Conservation (phyloP, 2,113 vertebrate genomes). For the Malurus cyaneus region DNA sequence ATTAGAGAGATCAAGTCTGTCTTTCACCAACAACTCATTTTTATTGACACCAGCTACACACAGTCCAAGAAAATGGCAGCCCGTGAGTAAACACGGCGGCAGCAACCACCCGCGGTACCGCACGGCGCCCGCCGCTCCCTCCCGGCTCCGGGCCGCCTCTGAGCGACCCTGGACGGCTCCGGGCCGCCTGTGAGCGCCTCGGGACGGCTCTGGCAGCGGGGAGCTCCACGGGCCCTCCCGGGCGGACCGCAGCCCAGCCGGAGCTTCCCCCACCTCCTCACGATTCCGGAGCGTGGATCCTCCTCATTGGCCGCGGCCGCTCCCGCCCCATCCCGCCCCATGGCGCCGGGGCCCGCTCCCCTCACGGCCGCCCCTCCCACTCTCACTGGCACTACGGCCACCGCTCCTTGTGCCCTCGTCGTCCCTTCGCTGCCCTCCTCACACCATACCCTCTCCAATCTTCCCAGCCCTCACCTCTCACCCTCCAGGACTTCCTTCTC, state of each 20-base stretch:
- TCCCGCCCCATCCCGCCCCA: not conserved
- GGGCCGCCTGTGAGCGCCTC: not conserved
- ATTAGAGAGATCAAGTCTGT: not conserved
- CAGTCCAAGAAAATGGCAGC: not conserved
- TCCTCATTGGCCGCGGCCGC: not conserved
- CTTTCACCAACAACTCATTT: not conserved
- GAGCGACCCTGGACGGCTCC: too few relatives aligned
- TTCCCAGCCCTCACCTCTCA: too few relatives aligned
- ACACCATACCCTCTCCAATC: fast-evolving
- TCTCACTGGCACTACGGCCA: fast-evolving
- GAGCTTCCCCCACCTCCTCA: fast-evolving
- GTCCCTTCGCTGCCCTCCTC: fast-evolving
- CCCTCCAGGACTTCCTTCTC: not conserved
- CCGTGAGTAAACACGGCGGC: fast-evolving
- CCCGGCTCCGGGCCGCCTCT: too few relatives aligned
- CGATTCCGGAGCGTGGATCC: not conserved
- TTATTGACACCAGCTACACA: not conserved
- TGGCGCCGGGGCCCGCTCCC: fast-evolving
- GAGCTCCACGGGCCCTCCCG: fast-evolving
- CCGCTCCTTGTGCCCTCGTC: fast-evolving
- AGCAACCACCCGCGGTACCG: fast-evolving
- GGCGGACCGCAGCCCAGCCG: not conserved
- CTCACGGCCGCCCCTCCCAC: fast-evolving
- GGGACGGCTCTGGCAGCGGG: too few relatives aligned
- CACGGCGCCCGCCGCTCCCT: fast-evolving